Base-by-base conservation (phyloP, 2,113 vertebrate species). In the Microcebus jonahi region DNA sequence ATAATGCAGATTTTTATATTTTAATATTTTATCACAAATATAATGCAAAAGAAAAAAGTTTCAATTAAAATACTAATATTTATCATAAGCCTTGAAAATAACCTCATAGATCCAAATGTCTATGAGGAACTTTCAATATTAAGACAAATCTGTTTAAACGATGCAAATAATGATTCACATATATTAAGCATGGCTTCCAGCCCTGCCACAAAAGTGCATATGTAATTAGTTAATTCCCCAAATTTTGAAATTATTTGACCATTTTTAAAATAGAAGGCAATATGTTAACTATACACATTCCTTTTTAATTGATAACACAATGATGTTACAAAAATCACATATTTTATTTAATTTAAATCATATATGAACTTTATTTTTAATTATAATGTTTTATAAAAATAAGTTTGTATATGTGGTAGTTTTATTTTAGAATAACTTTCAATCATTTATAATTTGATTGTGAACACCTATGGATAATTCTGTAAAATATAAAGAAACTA, bases 61-160 rank as follows among this genome's bases (percentile, higher is more conserved):
- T 95, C 53, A 90, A 87, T 71, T 92, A 85, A 61, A 90, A 55
- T 67, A 27, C 7, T 65, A 84, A 59, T 80, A 83, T 59, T 91
- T 42, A 68, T 45, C 21, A 73, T 67, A 73, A 88, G 17, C 0
- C 11, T 79, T 18, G 29, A 77, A 25, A 53, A 79, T 55, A 87
- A 91, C 67, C 17, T 88, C 50, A 70, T 45, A 77, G 27, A 87
- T 2, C 6, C 48, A 42, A 6, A 23, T 76, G 10, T 71, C 50
- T 50, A 50, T 50, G 50, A 57, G 4, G 36, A 71, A 3, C 3
- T 45, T 63, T 67, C 71, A 88, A 90, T 73, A 57, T 27, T 77
- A 34, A 75, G 11, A 82, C 89, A 85, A 81, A 1, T 4, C 8
- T 55, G 2, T 97, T 82, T 90, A 88, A 67, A 63, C 0, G 29